Base-by-base conservation (phyloP, 1,140 invertebrate species). In the Zaprionus gabonicus region DNA sequence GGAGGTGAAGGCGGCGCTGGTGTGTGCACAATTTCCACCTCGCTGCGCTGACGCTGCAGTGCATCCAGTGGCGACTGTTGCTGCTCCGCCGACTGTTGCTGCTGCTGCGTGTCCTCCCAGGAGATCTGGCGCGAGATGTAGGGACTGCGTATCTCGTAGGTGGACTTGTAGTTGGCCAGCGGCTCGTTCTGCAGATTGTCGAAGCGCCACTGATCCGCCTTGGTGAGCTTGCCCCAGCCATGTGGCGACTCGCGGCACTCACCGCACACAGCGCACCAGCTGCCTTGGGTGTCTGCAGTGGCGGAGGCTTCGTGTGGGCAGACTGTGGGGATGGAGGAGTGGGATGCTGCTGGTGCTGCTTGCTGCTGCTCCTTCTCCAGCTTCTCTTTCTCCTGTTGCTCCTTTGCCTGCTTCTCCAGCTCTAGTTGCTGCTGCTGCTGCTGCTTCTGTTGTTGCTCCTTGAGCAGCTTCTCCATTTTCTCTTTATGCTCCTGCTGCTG, bases 81-180 rank as follows among this genome's bases (percentile, higher is more conserved):
- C 28, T 9, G 34, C 15, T 9, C 27, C 15, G 3, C 7, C 17
- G 4, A 31, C 10, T 46, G 36, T n/a, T 5, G 31, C 38, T 41
- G 73, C 12, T 88, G 84, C 13, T 88, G 84, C 13, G 78, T 66
- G 0, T 91, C 78, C 70, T 92, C 87, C 91, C 91, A 92, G 56
- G 84, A 91, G 34, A 92, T 90, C 53, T 92, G 91, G 0, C 91
- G 71, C 7, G 87, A 90, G 27, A 91, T 57, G 49, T 88, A 91
- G 0, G 91, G 91, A 79, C 91, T 92, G 6, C 87, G 82, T 23
- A 92, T 72, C 58, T 92, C 91, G 56, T 92, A 92, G 62, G 91
- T 92, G 60, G 91, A 86, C 58, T 90, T 81, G 59, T 92, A 92
- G 36, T 85, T 92, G 46, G 80, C 73, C 59, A 91, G 56, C n/a